Base-by-base conservation (phyloP, 2,797 vertebrate species). In the Accipiter badius region DNA sequence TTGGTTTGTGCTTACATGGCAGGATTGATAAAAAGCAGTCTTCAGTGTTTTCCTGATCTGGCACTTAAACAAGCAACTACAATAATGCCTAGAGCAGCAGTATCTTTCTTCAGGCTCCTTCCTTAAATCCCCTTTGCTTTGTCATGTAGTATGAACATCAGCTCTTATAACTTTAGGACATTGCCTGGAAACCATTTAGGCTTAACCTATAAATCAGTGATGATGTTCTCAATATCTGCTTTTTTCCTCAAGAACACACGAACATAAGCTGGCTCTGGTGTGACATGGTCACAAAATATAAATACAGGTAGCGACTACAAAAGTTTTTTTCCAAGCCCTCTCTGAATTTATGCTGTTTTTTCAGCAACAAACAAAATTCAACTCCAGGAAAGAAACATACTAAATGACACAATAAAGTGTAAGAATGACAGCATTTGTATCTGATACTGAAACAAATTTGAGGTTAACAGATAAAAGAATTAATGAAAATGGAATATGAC, bases 401-500 rank as follows among this genome's bases (percentile, higher is more conserved):
- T 80, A 72, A 93, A 66, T 1, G 25, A 62, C 61, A 67, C 20
- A 78, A 66, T 47, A 57, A 82, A 74, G 13, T 44, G 2, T 24
- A 76, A 82, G 67, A 90, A 87, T 70, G 65, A 42, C n/a, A 76
- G 44, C 4, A 82, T 44, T 89, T 74, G 7, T 73, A 72, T 76
- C 46, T 92, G 31, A 69, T 91, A 47, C 87, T 69, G 63, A 94
- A 96, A 81, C 21, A 93, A 89, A 95, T 90, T 15, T 72, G 61
- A 95, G 28, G 66, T 61, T 95, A 95, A 91, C 46, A 88, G 61
- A 89, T 63, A 47, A 90, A 89, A 81, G 74, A 91, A 49, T 14
- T 54, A 92, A 93, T 81, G 16, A 80, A 95, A 94, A 95, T 85
- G 13, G n/a, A 79, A 91, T 81, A 69, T 55, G 77, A 91, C 71